Evolutionary conservation across 2,888 invertebrate species (phyloP), one percentile per base, ranked within the genome.

Genomic region (Macrophya annulata): DNA sequence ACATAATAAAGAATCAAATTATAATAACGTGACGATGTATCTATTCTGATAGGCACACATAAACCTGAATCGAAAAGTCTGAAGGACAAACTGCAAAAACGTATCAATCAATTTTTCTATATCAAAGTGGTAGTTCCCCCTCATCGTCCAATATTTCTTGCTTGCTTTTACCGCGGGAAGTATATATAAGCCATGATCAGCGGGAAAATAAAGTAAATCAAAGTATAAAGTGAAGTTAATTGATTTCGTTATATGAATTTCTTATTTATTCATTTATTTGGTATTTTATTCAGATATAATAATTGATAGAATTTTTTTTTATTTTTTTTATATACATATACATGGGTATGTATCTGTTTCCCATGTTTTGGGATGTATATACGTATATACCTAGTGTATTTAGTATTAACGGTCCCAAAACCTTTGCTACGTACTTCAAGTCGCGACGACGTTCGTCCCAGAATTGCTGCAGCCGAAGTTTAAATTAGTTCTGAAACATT

Each of bases 401-500:
- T 21, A 12, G 62, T 25, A 10, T 25, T 71, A 40, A 31, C 40
- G 17, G 71, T 71, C 71, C 71, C 48, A 48, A 76, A 76, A 76
- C 76, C 31, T 6, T 45, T 12, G 31, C 25, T 25, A 25, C 25
- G 4, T 59, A 55, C 81, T 59, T 21, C 17, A 62, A 37, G 59
- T 21, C 77, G 71, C 37, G 12, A 89, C 86, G 88, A 88, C 87
- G 88, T 88, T 88, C 43, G 59, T 43, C 55, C 51, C 81, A 43
- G 68, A 83, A 74, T 87, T 87, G 87, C 86, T 88, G 87, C 87
- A 88, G n/a, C 86, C 89, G 87, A 91, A 91, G 90, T 92, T 92
- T 91, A 91, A 92, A 92, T 92, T 92, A 92, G 91, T 92, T 92
- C 89, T 90, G 89, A 90, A 92, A 91, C 91, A 90, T 91, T 92